phyloP scores from a whole-genome alignment of 2,888 invertebrate species.

The Notocelia uddmanniana region DNA sequence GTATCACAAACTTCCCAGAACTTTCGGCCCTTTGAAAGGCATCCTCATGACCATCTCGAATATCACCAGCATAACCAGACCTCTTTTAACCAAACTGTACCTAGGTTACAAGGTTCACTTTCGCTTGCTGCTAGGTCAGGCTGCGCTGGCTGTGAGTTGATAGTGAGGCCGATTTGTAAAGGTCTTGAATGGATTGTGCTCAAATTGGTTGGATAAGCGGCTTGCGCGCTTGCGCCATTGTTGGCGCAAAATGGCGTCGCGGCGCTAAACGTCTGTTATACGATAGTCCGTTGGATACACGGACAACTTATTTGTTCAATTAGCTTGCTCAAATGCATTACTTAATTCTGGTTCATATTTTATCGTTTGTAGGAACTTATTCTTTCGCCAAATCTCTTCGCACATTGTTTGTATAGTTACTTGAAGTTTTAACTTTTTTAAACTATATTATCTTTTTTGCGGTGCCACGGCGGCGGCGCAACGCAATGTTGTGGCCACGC shows the following conservation, averaged over 20 bases:
- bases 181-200: conserved; percentile 56
- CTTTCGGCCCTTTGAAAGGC: conserved; percentile 46
- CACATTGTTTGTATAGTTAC: no score
- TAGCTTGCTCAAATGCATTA: neutral
- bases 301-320: conserved; percentile 10
- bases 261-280: conserved; percentile 33
- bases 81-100: neutral
- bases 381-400: neutral
- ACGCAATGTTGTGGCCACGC: no score
- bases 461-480: no score
- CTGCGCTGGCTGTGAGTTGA: conserved; percentile 49
- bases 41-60: conserved; percentile 61
- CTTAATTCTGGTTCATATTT: neutral
- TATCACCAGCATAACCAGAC: conserved; percentile 49
- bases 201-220: conserved; percentile 74
- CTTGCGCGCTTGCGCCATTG: conserved; percentile 61
- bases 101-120: neutral
- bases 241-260: conserved; percentile 61
- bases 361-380: neutral
- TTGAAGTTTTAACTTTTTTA: no score
- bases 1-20: conserved; percentile 41
- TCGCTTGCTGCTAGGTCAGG: neutral
- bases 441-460: no score
- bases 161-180: conserved; percentile 67
- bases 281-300: conserved; percentile 29